A percentile compares a stretch with the other conserved stretches of the same genome.
Evolutionary conservation across 1,140 invertebrate species (phyloP).

Genomic region (Drosophila repletoides): DNA sequence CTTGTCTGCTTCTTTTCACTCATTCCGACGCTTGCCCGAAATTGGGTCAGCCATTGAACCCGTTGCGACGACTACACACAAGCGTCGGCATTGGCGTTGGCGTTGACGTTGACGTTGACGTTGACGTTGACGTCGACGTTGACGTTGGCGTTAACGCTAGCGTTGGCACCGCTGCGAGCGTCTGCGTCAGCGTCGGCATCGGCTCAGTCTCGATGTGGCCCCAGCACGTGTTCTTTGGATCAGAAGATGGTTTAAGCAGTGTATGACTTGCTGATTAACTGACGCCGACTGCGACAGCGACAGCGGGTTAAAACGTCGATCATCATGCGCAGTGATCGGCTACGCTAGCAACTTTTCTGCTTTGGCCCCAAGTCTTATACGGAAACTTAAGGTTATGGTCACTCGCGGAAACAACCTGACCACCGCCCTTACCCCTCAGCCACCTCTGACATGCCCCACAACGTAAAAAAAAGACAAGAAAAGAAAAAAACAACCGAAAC

Average conservation of each 20-base stretch:
- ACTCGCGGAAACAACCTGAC: conserved; percentile 45
- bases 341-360: conserved; percentile 6
- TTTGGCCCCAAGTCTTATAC: conserved; percentile 25
- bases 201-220: neutral
- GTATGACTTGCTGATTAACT: conserved; percentile 16
- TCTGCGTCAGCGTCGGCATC: conserved; percentile 1
- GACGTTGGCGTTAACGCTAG: conserved; percentile 1
- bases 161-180: conserved; percentile 1
- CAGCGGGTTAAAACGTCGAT: conserved; percentile 17
- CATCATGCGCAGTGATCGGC: conserved; percentile 6
- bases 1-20: conserved; percentile 38
- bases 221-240: conserved; percentile 63
- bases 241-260: conserved; percentile 18
- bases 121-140: neutral
- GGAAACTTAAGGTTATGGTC: conserved; percentile 75
- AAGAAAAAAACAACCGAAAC: conserved; percentile 43
- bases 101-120: conserved; percentile 7
- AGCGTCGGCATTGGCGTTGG: conserved; percentile 6
- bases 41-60: conserved; percentile 81
- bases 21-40: conserved; percentile 57
- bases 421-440: neutral
- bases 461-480: conserved; percentile 36
- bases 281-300: neutral
- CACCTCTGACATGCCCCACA: conserved; percentile 12
- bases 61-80: conserved; percentile 58